Base-by-base conservation (phyloP, 2,888 invertebrate species). In the Lissonota sp. region DNA sequence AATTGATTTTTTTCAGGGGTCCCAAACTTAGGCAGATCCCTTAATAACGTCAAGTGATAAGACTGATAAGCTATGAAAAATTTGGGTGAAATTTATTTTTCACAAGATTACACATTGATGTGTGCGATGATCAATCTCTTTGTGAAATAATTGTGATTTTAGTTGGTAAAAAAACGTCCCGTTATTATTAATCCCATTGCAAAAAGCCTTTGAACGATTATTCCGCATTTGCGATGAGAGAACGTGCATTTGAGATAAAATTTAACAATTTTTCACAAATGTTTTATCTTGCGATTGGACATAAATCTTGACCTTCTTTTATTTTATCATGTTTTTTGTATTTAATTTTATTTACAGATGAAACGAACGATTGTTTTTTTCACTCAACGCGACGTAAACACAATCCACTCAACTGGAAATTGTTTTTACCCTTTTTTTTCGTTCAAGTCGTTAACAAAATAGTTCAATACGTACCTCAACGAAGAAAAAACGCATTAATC, bases 401-500 rank as follows among this genome's bases (percentile, higher is more conserved):
- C n/a, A 64, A 49, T 26, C 26, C 26, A 26, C 26, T 26, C 26
- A 26, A 26, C 26, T 3, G 26, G 26, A 26, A 26, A 26, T 26
- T 26, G 26, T 26, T 26, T 26, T 26, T 3, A 26, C 4, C 10
- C n/a, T 73, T 73, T 6, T 42, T 39, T 53, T 12, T 49, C 46
- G 1, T 49, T 26, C 49, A 57, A 46, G n/a, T 16, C 14, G 55
- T 10, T n/a, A 62, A 63, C 63, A 51, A 57, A 70, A 74, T 58
- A 55, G 26, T 39, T 8, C 57, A n/a, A 39, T 58, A 77, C 64
- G 51, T 69, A 69, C 70, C 77, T 69, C 57, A 57, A 10, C 63
- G 67, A 49, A 62, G 69, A 72, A 64, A 60, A 77, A 8, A 26
- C 53, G 42, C 26, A 60, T 40, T 51, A 67, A 16, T 26, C 51